These are phyloP conservation scores for Hyperopisus bebe DNA, from an alignment of 2,113 vertebrate genomes.

Conservation along the genomic window DNA sequence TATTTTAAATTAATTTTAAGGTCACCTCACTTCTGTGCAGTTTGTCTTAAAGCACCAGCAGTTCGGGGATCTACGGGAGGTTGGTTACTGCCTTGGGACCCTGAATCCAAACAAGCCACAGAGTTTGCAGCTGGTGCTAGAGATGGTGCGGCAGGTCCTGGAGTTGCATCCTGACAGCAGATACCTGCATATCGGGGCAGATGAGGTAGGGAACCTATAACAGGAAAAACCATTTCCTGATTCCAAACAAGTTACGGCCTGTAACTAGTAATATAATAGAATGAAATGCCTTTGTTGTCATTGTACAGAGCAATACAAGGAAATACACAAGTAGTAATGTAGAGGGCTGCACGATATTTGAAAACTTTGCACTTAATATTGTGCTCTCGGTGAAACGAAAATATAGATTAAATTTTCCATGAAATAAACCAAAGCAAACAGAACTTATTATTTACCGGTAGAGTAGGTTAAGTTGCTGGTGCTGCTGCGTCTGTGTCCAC, in stretches of 20 bases:
- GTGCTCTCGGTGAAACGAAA: background rate
- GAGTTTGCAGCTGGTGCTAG: constrained; percentile 60
- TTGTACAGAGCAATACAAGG: background rate
- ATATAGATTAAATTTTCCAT: background rate
- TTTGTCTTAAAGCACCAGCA: constrained; percentile 83
- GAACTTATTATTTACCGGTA: background rate
- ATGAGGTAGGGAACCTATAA: constrained; percentile 69
- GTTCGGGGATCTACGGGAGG: constrained; percentile 74
- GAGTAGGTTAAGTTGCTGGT: background rate
- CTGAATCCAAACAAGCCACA: constrained; percentile 78
- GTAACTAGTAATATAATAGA: background rate
- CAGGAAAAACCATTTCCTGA: background rate
- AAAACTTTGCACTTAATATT: background rate
- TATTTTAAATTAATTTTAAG: background rate
- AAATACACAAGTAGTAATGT: background rate
- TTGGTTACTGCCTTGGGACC: constrained; percentile 71
- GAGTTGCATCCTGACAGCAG: constrained; percentile 61
- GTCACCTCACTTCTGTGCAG: constrained; percentile 47
- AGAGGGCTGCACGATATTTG: background rate
- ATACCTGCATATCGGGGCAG: constrained; percentile 83
- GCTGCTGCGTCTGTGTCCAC: background rate
- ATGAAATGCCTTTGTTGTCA: background rate
- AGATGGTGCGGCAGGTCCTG: constrained; percentile 85
- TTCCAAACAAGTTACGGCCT: background rate
- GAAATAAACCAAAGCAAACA: background rate